Evolutionary conservation across 1,140 invertebrate genomes (phyloP).

Genomic region (Magallana gigas): DNA sequence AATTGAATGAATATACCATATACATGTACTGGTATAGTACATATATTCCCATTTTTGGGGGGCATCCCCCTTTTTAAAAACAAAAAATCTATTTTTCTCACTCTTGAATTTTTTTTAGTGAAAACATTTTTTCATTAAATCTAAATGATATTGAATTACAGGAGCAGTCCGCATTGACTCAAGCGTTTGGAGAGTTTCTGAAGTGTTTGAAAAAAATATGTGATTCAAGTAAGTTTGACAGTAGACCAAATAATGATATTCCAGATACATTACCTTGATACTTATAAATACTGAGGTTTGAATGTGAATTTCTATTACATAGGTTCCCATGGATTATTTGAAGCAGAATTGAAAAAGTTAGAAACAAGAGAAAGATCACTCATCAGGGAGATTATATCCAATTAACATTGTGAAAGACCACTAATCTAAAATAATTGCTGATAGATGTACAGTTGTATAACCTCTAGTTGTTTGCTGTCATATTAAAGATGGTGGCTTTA

Average conservation of each 20-base stretch:
- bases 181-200: constrained; percentile 60
- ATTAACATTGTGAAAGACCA: not conserved
- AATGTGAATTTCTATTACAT: not conserved
- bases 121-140: too few relatives aligned
- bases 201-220: constrained; percentile 59
- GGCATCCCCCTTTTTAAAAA: too few relatives aligned
- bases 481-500: too few relatives aligned
- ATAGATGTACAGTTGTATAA: too few relatives aligned
- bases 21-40: too few relatives aligned
- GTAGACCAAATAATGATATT: not conserved
- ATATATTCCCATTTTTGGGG: too few relatives aligned
- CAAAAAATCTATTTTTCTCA: too few relatives aligned
- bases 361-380: constrained; percentile 49
- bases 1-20: too few relatives aligned
- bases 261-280: too few relatives aligned
- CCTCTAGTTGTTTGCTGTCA: too few relatives aligned
- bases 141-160: constrained; percentile 40
- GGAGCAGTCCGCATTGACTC: constrained; percentile 60
- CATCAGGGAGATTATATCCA: constrained; percentile 47
- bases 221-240: constrained; percentile 52
- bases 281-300: not conserved
- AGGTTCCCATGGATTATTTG: constrained; percentile 50
- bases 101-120: too few relatives aligned
- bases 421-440: not conserved
- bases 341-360: constrained; percentile 52